These are phyloP conservation scores for Bombus turneri DNA, from an alignment of 1,140 invertebrate genomes.

Conservation along the genomic window DNA sequence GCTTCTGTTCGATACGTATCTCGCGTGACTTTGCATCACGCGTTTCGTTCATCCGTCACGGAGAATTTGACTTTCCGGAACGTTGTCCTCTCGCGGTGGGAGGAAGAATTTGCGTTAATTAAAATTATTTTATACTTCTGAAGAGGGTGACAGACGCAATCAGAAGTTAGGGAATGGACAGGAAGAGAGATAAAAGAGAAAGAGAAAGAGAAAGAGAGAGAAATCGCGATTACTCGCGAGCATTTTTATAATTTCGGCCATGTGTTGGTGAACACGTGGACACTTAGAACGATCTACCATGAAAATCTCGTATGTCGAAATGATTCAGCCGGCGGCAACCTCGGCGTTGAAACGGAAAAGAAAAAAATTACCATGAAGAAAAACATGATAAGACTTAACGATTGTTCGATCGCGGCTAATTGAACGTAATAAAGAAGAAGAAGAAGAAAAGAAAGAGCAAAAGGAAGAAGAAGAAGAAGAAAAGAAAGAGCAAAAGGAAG, in stretches of 20 bases:
- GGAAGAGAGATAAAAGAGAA: not conserved
- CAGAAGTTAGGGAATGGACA: not conserved
- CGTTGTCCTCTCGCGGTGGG: too few relatives aligned
- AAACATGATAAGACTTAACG: not conserved
- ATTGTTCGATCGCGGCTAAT: constrained; percentile 7
- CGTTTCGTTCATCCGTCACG: not conserved
- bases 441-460: too few relatives aligned
- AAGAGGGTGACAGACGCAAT: not conserved
- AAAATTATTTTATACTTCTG: not conserved
- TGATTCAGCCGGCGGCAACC: constrained; percentile 59
- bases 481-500: too few relatives aligned
- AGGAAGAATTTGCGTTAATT: too few relatives aligned
- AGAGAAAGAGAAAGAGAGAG: constrained; percentile 27
- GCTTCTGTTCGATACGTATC: not conserved
- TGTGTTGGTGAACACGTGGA: constrained; percentile 52
- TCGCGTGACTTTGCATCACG: not conserved
- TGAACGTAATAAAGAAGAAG: not conserved
- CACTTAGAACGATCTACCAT: constrained; percentile 57
- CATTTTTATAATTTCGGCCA: constrained; percentile 59
- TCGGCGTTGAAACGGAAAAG: constrained; percentile 41
- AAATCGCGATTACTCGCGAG: constrained; percentile 47
- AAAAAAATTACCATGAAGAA: not conserved
- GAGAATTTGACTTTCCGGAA: too few relatives aligned
- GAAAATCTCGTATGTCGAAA: constrained; percentile 66
- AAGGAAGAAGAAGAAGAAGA: not conserved